A percentile compares a stretch with the other conserved stretches of the same genome.
Evolutionary conservation across 2,888 invertebrate species (phyloP).

Genomic region (Physocephala rufipes): DNA sequence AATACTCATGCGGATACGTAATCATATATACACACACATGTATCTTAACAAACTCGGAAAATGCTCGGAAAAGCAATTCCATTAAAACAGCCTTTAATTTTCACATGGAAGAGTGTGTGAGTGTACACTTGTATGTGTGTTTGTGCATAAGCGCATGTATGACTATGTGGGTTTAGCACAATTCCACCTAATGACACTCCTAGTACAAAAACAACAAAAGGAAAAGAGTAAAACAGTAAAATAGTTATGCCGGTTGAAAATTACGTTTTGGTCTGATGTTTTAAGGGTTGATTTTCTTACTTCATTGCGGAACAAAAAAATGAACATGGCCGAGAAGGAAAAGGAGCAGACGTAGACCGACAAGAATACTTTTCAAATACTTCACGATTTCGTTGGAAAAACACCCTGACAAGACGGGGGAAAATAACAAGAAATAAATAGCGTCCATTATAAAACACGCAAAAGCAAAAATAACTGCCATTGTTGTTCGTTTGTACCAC

Average conservation of each 20-base stretch:
- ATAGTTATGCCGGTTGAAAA: constrained; percentile 13
- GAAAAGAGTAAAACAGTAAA: neutral
- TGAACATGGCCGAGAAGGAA: neutral
- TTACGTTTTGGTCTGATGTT: constrained; percentile 4
- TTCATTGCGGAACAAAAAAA: neutral
- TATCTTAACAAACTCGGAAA: neutral
- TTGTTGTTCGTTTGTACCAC: no score
- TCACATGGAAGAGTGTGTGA: no score
- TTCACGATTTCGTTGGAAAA: constrained; percentile 8
- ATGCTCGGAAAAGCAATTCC: constrained; percentile 1
- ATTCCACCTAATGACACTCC: no score
- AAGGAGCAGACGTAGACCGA: no score
- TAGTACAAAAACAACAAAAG: no score
- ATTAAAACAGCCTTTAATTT: neutral
- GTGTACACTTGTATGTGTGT: no score
- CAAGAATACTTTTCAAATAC: neutral
- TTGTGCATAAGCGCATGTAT: no score
- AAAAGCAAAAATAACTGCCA: constrained; percentile 3
- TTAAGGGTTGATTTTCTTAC: neutral
- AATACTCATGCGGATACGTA: neutral
- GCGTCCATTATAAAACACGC: neutral
- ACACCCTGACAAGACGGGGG: constrained; percentile 21
- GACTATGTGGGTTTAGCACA: no score
- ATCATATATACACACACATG: neutral
- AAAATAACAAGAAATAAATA: constrained; percentile 12